Base-by-base conservation (phyloP, 2,888 invertebrate species). In the Tanytarsus gracilentus region DNA sequence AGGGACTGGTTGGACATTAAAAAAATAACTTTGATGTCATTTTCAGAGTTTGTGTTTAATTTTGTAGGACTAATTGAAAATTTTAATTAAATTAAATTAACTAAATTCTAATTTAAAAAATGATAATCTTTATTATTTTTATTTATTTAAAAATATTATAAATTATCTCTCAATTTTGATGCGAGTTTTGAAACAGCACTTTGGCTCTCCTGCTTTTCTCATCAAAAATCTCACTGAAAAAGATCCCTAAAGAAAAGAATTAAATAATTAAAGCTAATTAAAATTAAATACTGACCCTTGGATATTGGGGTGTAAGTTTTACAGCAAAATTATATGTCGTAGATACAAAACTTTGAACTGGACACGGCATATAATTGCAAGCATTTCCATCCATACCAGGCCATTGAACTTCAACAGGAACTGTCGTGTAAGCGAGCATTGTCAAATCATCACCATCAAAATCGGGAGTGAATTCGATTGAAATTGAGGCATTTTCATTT, bases 371-470 rank as follows among this genome's bases (percentile, higher is more conserved):
- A 62, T 71, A 75, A 56, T 68, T 66, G 59, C 78, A 73, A 1
- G 70, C 73, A 63, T 79, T 69, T 0, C 67, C 66, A 3, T 74
- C 71, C 67, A 81, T 71, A 0, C 70, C 75, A 0, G 65, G 48
- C 65, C 82, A 79, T 0, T 76, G 71, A 0, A 78, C 5, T 61
- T 79, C 78, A 0, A 73, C 30, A 1, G 68, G 66, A 25, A 69
- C 71, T 4, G 69, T 69, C 77, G 78, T 79, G 64, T 70, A 79
- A 4, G 79, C 77, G 21, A 70, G 70, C 1, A 74, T 73, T 61
- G 72, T 69, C 63, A 80, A 40, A 0, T 69, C 70, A 0, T 68
- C 64, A 1, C 75, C 68, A 1, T 66, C 63, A 65, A 79, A 80
- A 21, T 75, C 81, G 80, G 69, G 8, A 69, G 70, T 58, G 18